Evolutionary conservation across 2,888 invertebrate genomes (phyloP).

Genomic region (Cantharis nigra): DNA sequence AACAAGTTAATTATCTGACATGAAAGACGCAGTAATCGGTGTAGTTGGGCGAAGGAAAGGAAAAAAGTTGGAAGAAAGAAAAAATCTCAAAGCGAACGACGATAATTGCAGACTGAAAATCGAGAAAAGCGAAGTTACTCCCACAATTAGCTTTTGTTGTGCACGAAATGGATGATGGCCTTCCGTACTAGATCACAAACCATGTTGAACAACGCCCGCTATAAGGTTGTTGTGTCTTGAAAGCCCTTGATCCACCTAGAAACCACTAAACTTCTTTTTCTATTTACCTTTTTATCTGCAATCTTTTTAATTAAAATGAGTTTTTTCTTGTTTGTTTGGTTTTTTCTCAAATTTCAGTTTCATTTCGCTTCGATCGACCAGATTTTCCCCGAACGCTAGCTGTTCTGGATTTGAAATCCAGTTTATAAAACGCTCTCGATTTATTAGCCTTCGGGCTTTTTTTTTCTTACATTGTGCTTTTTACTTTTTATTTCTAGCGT

Average conservation of each 20-base stretch:
- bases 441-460: not conserved
- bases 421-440: not conserved
- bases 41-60: not conserved
- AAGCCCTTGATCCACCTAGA: not conserved
- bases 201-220: not conserved
- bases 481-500: not conserved
- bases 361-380: not conserved
- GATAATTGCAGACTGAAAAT: constrained; percentile 6
- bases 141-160: constrained; percentile 18
- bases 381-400: not conserved
- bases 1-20: constrained; percentile 1
- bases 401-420: not conserved
- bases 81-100: not conserved
- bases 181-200: not conserved
- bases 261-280: not conserved
- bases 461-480: not conserved
- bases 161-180: constrained; percentile 2
- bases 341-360: not conserved
- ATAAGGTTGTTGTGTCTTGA: not conserved
- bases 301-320: not conserved
- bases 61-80: not conserved
- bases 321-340: too few relatives aligned
- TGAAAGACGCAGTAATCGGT: not conserved
- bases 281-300: not conserved
- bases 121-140: constrained; percentile 1